phyloP scores from a whole-genome alignment of 1,140 invertebrate genomes.

The Psilanteris sp. region DNA sequence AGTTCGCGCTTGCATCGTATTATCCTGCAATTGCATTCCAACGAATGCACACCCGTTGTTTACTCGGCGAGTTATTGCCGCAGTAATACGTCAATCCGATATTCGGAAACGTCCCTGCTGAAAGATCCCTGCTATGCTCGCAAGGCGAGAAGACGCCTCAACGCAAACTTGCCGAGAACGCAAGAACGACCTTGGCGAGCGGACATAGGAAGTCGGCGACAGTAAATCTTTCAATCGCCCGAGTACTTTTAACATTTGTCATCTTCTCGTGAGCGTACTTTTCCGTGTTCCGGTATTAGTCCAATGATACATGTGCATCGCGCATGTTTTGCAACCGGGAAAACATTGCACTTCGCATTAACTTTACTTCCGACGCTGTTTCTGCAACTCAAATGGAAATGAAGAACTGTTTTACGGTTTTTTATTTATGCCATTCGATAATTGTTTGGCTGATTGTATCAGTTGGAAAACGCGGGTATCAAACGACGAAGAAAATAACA shows the following conservation, averaged over 20 bases:
- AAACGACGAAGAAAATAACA: too few relatives aligned
- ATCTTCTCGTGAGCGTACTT: constrained; percentile 33
- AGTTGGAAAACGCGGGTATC: too few relatives aligned
- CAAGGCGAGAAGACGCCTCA: constrained; percentile 30
- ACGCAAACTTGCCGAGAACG: constrained; percentile 26
- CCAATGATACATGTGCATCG: constrained; percentile 43
- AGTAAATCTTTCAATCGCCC: constrained; percentile 59
- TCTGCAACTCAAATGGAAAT: too few relatives aligned
- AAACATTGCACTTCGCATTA: constrained; percentile 13
- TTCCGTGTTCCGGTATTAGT: constrained; percentile 20
- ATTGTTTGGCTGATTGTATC: too few relatives aligned
- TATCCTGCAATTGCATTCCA: constrained; percentile 1
- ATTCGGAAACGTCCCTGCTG: constrained; percentile 68
- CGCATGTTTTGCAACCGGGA: constrained; percentile 29
- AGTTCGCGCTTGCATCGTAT: constrained; percentile 5
- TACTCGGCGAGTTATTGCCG: constrained; percentile 70
- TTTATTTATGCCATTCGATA: too few relatives aligned
- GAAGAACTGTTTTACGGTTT: too few relatives aligned
- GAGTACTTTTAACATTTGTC: constrained; percentile 55
- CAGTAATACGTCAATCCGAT: constrained; percentile 74
- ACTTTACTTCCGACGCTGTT: too few relatives aligned
- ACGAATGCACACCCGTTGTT: constrained; percentile 73
- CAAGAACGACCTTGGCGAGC: constrained; percentile 55
- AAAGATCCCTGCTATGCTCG: constrained; percentile 15
- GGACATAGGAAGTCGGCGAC: constrained; percentile 33